phyloP scores from a whole-genome alignment of 2,797 vertebrate species.

The Acrossocheilus fasciatus region DNA sequence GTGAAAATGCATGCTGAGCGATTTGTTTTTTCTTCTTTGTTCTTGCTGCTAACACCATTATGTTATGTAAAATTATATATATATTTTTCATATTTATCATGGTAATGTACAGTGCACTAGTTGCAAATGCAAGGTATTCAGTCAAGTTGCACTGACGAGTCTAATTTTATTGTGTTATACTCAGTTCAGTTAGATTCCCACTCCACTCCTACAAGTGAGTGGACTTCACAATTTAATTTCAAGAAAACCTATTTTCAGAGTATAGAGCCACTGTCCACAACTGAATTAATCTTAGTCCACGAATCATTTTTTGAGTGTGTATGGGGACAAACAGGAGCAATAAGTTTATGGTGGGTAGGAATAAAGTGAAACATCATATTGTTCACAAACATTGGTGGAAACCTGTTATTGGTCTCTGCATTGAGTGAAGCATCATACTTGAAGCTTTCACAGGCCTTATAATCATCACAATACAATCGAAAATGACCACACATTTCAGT shows the following conservation, averaged over 20 bases:
- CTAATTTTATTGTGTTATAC: background rate
- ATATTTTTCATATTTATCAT: background rate
- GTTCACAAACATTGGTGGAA: slow-evolving; percentile 28
- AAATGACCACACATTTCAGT: background rate
- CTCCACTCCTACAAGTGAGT: background rate
- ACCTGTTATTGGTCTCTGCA: slow-evolving; percentile 54
- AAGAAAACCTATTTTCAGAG: background rate
- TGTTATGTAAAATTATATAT: background rate
- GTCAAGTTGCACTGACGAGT: background rate
- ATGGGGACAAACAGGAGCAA: slow-evolving; percentile 18
- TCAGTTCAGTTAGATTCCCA: background rate
- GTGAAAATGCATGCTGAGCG: background rate
- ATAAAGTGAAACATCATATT: slow-evolving; percentile 51
- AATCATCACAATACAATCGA: slow-evolving; percentile 27
- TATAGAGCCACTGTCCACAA: background rate
- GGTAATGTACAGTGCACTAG: background rate
- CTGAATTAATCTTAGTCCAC: background rate
- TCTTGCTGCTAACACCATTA: background rate
- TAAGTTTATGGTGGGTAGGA: slow-evolving; percentile 31
- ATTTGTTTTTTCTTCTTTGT: background rate
- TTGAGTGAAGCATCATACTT: slow-evolving; percentile 39
- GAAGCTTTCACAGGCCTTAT: slow-evolving; percentile 32
- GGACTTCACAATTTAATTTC: slow-evolving; percentile 7
- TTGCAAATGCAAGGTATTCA: background rate
- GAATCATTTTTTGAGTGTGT: slow-evolving; percentile 21